A percentile compares a stretch with the other conserved stretches of the same genome.
Conservation (phyloP, 2,797 vertebrate genomes). For the Coilia nasus region DNA sequence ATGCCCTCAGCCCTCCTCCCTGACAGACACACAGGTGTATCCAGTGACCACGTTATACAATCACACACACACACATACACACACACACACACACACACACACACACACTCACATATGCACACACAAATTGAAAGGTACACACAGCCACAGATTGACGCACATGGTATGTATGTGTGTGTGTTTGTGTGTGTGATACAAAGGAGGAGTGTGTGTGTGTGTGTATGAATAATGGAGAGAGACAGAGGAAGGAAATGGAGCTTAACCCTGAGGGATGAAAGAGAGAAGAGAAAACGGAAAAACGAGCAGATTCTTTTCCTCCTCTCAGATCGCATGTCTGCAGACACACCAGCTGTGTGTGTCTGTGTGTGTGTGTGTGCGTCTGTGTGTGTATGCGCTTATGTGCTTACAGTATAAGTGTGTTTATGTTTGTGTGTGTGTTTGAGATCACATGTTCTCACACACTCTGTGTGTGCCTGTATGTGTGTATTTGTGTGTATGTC, state of each 20-base stretch:
- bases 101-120: neutral
- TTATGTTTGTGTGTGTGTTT: neutral
- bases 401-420: neutral
- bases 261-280: no score
- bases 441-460: no score
- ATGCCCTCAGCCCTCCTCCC: no score
- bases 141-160: neutral
- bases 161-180: neutral
- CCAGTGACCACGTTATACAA: constrained; percentile 67
- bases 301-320: neutral
- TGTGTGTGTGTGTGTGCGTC: neutral
- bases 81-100: no score
- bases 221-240: no score
- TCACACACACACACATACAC: neutral
- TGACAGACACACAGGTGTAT: no score
- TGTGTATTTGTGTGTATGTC: no score
- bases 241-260: no score
- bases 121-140: neutral
- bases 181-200: constrained; percentile 14
- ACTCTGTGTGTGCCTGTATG: no score
- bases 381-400: neutral
- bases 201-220: constrained; percentile 2
- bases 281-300: no score
- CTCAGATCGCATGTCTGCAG: neutral
- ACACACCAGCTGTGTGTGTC: neutral